Percentiles rank a stretch among this genome's conserved stretches.
These are phyloP conservation scores for Anaspis maculata DNA, from an alignment of 2,888 invertebrate species.

Conservation along the genomic window DNA sequence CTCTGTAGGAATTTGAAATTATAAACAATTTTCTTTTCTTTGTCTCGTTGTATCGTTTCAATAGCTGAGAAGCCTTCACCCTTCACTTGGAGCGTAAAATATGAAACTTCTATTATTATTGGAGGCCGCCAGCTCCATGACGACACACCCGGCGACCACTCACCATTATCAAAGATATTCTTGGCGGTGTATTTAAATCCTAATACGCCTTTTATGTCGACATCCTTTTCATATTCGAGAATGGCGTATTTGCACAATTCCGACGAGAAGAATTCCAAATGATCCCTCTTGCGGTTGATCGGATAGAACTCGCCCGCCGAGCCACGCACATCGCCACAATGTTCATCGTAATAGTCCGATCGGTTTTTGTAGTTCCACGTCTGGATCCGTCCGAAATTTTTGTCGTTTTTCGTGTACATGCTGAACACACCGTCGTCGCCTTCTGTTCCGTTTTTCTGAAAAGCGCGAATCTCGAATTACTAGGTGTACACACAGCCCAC, in stretches of 20 bases:
- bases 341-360: slow-evolving; percentile 47
- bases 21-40: too few species aligned
- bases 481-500: not conserved
- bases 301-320: slow-evolving; percentile 77
- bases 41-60: too few species aligned
- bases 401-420: slow-evolving; percentile 59
- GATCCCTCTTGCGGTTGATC: slow-evolving; percentile 52
- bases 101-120: too few species aligned
- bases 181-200: slow-evolving; percentile 60
- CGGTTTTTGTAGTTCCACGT: slow-evolving; percentile 62
- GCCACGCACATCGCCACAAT: slow-evolving; percentile 58
- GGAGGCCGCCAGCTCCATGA: too few species aligned
- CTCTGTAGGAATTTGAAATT: too few species aligned
- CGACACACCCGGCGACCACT: too few species aligned
- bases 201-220: slow-evolving; percentile 49
- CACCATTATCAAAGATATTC: slow-evolving; percentile 60
- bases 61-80: too few species aligned
- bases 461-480: slow-evolving; percentile 21
- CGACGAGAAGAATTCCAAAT: slow-evolving; percentile 58
- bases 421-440: slow-evolving; percentile 65
- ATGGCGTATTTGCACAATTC: slow-evolving; percentile 66
- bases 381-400: slow-evolving; percentile 60
- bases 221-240: slow-evolving; percentile 53
- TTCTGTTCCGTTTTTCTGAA: slow-evolving; percentile 66
- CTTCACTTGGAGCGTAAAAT: too few species aligned